These are phyloP conservation scores for Orthonychiurus folsomi DNA, from an alignment of 2,888 invertebrate genomes.

Conservation along the genomic window DNA sequence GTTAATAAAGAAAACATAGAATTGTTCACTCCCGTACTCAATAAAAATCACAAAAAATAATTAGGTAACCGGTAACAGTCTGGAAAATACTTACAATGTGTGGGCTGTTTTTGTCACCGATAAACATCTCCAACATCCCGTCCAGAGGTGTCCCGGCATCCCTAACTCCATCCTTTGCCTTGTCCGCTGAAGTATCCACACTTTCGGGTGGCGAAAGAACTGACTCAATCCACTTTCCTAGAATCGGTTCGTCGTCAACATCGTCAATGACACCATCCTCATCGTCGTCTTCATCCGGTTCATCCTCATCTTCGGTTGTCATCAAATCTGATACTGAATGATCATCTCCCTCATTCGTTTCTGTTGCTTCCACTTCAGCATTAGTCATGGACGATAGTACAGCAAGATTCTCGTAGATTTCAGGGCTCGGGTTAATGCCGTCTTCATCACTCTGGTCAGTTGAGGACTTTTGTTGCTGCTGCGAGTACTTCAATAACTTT, in stretches of 20 bases:
- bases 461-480: background rate
- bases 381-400: constrained; percentile 4
- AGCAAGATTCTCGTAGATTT: background rate
- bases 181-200: constrained; percentile 19
- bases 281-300: constrained; percentile 32
- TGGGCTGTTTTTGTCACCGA: constrained; percentile 69
- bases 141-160: constrained; percentile 27
- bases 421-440: constrained; percentile 12
- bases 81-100: constrained; percentile 57
- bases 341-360: constrained; percentile 32
- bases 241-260: constrained; percentile 59
- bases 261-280: constrained; percentile 28
- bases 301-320: constrained; percentile 41
- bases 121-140: constrained; percentile 44
- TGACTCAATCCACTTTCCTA: constrained; percentile 91
- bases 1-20: constrained; percentile 33
- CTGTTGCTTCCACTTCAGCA: constrained; percentile 22
- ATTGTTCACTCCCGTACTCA: too few species aligned
- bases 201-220: constrained; percentile 66
- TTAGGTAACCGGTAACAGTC: background rate
- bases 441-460: constrained; percentile 1
- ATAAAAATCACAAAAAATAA: too few species aligned
- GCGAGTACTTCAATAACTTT: constrained; percentile 27
- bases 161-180: constrained; percentile 24
- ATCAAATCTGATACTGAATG: constrained; percentile 39